Evolutionary conservation across 2,797 vertebrate genomes (phyloP).

Genomic region (Allobates femoralis): DNA sequence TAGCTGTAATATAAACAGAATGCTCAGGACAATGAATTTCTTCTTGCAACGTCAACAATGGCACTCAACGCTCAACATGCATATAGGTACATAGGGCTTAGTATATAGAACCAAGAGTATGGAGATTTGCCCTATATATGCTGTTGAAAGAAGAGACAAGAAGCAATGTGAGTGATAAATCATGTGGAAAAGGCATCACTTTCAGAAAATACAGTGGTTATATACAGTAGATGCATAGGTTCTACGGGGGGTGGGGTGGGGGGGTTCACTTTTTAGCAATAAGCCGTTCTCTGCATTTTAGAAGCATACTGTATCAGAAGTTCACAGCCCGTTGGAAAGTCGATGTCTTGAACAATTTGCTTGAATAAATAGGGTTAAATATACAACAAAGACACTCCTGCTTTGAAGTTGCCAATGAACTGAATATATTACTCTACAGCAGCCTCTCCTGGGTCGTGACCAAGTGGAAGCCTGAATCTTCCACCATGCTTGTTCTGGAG

Average conservation of each 20-base stretch:
- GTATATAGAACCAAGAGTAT: neutral
- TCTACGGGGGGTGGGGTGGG: no score
- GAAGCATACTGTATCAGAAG: neutral
- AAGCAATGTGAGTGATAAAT: neutral
- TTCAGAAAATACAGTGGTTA: constrained; percentile 20
- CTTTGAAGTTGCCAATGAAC: neutral
- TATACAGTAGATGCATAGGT: constrained; percentile 31
- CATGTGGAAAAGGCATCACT: neutral
- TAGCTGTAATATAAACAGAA: constrained; percentile 6
- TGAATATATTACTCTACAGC: constrained; percentile 7
- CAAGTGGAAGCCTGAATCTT: neutral
- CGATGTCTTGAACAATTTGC: neutral
- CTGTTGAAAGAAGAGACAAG: constrained; percentile 1
- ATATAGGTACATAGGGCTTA: neutral
- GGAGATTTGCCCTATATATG: neutral
- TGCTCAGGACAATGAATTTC: constrained; percentile 1
- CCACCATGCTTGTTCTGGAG: neutral
- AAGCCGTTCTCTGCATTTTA: constrained; percentile 6
- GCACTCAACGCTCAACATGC: constrained; percentile 24
- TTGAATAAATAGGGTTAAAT: constrained; percentile 27
- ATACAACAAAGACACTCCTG: constrained; percentile 3
- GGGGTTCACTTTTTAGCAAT: neutral
- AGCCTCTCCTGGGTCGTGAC: neutral
- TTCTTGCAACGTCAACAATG: constrained; percentile 24
- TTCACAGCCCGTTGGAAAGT: neutral